Evolutionary conservation across 2,113 vertebrate species (phyloP), one percentile per base, ranked within the genome.

Genomic region (Promerops cafer): DNA sequence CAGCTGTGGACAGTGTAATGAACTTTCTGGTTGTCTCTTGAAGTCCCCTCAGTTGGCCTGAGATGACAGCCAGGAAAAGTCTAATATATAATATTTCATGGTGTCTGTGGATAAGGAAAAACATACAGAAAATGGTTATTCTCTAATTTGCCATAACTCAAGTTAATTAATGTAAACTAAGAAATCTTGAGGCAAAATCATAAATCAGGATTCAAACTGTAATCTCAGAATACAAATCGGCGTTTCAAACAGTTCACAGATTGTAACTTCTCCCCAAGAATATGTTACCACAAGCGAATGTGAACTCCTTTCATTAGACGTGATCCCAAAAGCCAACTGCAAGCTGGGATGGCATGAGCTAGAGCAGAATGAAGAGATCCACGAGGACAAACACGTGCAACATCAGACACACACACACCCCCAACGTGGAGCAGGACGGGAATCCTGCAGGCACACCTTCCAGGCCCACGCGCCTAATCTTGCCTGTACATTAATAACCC

Each of bases 121-220:
- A 89, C 65, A 81, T 87, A 63, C 56, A 78, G 91, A 94, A 95
- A 92, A 89, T 15, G 20, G 61, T 85, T 93, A 49, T 95, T 94
- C 65, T 95, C 56, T 95, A 68, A 72, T 92, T 69, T 91, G 56
- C 94, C 64, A 18, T 90, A 91, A 86, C 78, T 97, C 37, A 18
- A 95, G 72, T 92, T 94, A 96, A 93, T 96, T 83, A 95, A 93
- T 21, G 89, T 93, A 86, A 96, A 96, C 92, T 87, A 89, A 93
- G 81, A 69, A 87, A 92, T 96, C 93, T 96, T 65, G 84, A 80
- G 90, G 94, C 93, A 94, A 94, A 95, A 96, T 97, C 82, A 64
- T 83, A 93, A 93, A 87, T 83, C 83, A 59, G 39, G 65, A 94
- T 96, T 92, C 68, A 94, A 91, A 88, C 81, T 65, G 79, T 56